Conservation (phyloP, 1,140 invertebrate genomes). For the Ips typographus region DNA sequence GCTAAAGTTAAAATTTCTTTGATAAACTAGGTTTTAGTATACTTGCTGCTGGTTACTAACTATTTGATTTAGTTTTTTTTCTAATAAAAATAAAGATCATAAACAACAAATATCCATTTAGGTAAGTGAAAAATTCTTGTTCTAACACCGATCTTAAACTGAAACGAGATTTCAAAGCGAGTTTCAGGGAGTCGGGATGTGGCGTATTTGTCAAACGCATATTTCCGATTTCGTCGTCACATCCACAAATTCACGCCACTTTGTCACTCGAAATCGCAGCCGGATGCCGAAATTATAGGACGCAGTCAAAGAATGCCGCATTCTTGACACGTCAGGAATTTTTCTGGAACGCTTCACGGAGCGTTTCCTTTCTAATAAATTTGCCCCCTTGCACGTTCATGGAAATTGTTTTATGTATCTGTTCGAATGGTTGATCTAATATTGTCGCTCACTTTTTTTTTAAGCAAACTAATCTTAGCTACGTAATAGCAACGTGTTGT, state of each 20-base stretch:
- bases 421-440: neutral
- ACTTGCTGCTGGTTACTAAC: too few relatives aligned
- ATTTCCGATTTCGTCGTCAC: slow-evolving; percentile 41
- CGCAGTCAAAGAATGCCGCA: slow-evolving; percentile 26
- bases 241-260: slow-evolving; percentile 39
- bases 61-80: too few relatives aligned
- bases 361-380: slow-evolving; percentile 28
- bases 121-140: too few relatives aligned
- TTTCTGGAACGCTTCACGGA: slow-evolving; percentile 14
- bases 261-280: slow-evolving; percentile 36
- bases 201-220: slow-evolving; percentile 42
- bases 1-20: too few relatives aligned
- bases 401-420: slow-evolving; percentile 9
- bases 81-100: too few relatives aligned
- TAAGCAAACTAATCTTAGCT: neutral
- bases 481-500: neutral
- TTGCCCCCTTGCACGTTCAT: slow-evolving; percentile 10
- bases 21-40: too few relatives aligned
- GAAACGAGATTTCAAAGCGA: slow-evolving; percentile 15
- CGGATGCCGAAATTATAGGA: slow-evolving; percentile 31
- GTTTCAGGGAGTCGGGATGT: slow-evolving; percentile 15
- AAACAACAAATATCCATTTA: too few relatives aligned
- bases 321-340: slow-evolving; percentile 33
- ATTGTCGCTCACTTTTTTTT: neutral
- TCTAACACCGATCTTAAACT: neutral